Base-by-base conservation (phyloP, 1,140 invertebrate species). In the Bilobella aurantiaca region DNA sequence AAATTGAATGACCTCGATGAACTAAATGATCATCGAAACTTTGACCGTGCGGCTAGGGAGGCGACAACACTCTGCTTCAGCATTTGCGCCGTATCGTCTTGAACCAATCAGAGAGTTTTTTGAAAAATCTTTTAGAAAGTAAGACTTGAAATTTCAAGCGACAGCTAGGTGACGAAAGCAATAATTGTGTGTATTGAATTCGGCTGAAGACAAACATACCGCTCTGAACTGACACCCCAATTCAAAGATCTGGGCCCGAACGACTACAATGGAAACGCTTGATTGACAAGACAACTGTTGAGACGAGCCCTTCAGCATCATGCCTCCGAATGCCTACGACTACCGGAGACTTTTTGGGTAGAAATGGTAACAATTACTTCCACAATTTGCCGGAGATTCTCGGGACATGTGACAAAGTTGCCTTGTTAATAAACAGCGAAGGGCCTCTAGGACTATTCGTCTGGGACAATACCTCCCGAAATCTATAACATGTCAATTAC, bases 241-340 rank as follows among this genome's bases (percentile, higher is more conserved):
- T 23, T 53, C 3, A 23, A 23, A 16, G 49, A 5, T 53, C 25
- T 53, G 5, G 3, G 23, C 49, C 49, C 5, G 21, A 53, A 53
- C 25, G 25, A 53, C 25, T 53, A 23, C 14, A 53, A 53, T 23
- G 49, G 14, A 53, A 5, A 53, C 49, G 25, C 5, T 16, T 53
- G 49, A 53, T 53, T 53, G 49, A 53, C 49, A 53, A 23, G 49
- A 53, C n/a, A n/a, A n/a, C n/a, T n/a, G n/a, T 42, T 42, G 37
- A 42, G n/a, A 42, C 8, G 37, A n/a, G n/a, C 8, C 8, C 37
- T 8, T 8, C 8, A 12, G 8, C n/a, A n/a, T 42, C 37, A 8
- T 42, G 37, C 37, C 37, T 12, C n/a, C 8, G n/a, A 8, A 42
- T 42, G 37, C 8, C n/a, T 42, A n/a, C n/a, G 8, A 42, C 8